Base-by-base conservation (phyloP, 2,888 invertebrate species). In the Lepidochitona cinerea region DNA sequence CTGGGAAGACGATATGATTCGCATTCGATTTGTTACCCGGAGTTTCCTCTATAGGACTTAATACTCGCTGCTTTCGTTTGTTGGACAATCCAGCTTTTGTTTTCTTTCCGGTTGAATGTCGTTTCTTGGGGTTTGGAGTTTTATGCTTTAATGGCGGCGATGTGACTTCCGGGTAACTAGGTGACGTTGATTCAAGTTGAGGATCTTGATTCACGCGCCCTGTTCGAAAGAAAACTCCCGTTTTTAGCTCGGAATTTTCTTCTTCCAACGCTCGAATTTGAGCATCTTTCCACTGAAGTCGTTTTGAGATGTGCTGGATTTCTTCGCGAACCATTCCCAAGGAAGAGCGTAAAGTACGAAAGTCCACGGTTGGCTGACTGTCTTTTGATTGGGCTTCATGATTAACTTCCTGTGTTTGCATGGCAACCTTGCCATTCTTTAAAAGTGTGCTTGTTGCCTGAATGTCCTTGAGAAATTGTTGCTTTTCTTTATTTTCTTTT, bases 261-360 rank as follows among this genome's bases (percentile, higher is more conserved):
- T 59, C 59, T 59, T 59, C 59, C 4, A 59, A 32, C 26, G 59
- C 59, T 26, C 26, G 23, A 4, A 59, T 59, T 59, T 59, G 59
- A 18, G 59, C 59, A 23, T 59, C 59, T 26, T 59, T 59, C 59
- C 59, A 59, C 59, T 59, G 59, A 23, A 59, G 59, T 29, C 59
- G 59, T 29, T 59, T 59, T 4, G 59, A 23, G 26, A 59, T 59
- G 26, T 59, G 59, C 4, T 59, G 59, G 14, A 59, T 59, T 26
- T 59, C 59, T 59, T 59, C 59, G 1, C 59, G 59, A 29, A 59
- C 29, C 29, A 59, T 59, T 29, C 59, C 59, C 59, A 59, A 26
- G 23, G 26, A 29, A 18, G 59, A 2, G 23, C 59, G 23, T 14
- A 59, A 32, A 23, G 26, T 29, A 14, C 59, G 59, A 32, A 59